Evolutionary conservation across 1,140 invertebrate genomes (phyloP).

Genomic region (Megalonaias nervosa): DNA sequence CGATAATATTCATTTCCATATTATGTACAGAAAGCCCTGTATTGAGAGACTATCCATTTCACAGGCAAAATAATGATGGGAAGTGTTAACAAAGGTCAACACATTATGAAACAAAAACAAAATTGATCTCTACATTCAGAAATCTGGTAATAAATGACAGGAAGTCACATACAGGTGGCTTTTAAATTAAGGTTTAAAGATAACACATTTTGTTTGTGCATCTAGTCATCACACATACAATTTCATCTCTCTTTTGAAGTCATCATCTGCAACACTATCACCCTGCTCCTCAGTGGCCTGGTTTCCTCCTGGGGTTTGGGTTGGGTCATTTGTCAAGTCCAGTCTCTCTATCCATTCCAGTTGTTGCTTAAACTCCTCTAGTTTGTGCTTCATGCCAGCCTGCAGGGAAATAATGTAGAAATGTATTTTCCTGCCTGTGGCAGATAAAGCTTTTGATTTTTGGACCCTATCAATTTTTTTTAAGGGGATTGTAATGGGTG

Average conservation of each 20-base stretch:
- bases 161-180: neutral
- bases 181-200: neutral
- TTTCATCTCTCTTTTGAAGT: conserved; percentile 92
- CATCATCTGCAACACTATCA: conserved; percentile 83
- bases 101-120: neutral
- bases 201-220: neutral
- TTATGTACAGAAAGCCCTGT: too few species aligned
- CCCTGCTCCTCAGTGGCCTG: conserved; percentile 70
- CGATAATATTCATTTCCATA: too few species aligned
- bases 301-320: conserved; percentile 79
- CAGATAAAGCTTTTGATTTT: neutral
- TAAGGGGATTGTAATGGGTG: too few species aligned
- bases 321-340: conserved; percentile 78
- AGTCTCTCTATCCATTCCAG: conserved; percentile 90
- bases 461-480: neutral
- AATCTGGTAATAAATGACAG: neutral
- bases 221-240: conserved; percentile 74
- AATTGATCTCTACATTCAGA: neutral
- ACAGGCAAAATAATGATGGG: too few species aligned
- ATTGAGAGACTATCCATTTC: too few species aligned
- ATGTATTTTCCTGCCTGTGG: neutral
- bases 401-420: conserved; percentile 34
- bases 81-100: too few species aligned
- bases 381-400: conserved; percentile 80
- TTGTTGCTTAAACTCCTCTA: conserved; percentile 81